Base-by-base conservation (phyloP, 2,113 vertebrate species). In the Protobothrops flavoviridis region DNA sequence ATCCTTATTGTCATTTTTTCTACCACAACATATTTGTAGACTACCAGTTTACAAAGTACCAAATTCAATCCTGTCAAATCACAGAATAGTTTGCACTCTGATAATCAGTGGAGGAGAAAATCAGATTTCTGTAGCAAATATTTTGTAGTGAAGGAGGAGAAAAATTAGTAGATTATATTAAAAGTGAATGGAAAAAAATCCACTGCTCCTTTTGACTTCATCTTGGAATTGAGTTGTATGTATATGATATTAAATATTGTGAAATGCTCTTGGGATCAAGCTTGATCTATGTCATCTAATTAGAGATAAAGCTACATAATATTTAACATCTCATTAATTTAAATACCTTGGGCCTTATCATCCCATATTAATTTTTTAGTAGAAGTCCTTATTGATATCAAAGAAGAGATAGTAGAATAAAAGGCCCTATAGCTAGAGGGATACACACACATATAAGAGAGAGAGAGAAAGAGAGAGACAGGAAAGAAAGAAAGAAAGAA, bases 281-380 rank as follows among this genome's bases (percentile, higher is more conserved):
- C 93, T 95, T 64, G 93, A 95, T 95, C 29, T 45, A 0, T 96
- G 95, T 97, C 88, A 96, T 95, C 94, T 97, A 97, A 97, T 97
- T 97, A 96, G 91, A 69, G 94, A 96, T 97, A 96, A 97, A 97
- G 96, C 96, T 95, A 96, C 94, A 95, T 93, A 96, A 94, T 95
- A 96, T 97, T 97, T 97, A 97, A 97, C 95, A 97, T 95, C 95
- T 96, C 50, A 45, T 97, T 97, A 97, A 96, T 97, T 96, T 96
- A 96, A 97, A 95, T 96, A 97, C 95, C 96, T 96, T 96, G 92
- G 96, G 96, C 95, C 94, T 96, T 97, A 97, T 95, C 92, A 87
- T 7, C 90, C 74, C 91, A 96, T 88, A 88, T 96, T 95, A 96
- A 89, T 97, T 96, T 97, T 96, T 96, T 92, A 96, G 93, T 94